These are phyloP conservation scores for Saccopteryx bilineata DNA, from an alignment of 2,113 vertebrate genomes.

Conservation along the genomic window DNA sequence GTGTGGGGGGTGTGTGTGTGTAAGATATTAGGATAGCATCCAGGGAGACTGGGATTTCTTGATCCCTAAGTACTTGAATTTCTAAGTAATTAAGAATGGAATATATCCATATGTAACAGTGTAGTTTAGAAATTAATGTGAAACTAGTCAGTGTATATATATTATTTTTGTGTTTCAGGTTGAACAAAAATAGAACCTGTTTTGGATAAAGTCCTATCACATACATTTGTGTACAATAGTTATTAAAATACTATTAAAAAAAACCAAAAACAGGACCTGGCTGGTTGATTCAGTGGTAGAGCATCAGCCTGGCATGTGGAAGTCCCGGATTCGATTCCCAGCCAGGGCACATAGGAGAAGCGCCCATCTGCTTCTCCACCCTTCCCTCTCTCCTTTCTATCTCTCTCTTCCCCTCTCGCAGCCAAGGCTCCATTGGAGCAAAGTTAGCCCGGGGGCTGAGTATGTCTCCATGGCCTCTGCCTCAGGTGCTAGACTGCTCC, in stretches of 20 bases:
- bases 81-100: conserved; percentile 31
- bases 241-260: not conserved
- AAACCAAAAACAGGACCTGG: too few species aligned
- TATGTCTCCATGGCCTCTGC: too few species aligned
- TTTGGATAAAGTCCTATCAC: conserved; percentile 44
- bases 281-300: too few species aligned
- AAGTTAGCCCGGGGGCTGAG: too few species aligned
- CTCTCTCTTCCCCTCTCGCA: too few species aligned
- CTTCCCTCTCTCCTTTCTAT: too few species aligned
- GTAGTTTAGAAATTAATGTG: conserved; percentile 28
- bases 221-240: not conserved
- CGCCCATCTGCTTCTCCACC: too few species aligned
- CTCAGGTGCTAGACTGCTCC: too few species aligned
- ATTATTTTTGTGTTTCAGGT: conserved; percentile 5
- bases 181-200: conserved; percentile 47
- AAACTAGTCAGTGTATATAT: not conserved
- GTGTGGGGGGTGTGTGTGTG: not conserved
- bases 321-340: too few species aligned
- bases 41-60: conserved; percentile 22
- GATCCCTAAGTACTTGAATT: not conserved
- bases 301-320: too few species aligned
- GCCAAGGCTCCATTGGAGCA: too few species aligned
- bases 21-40: not conserved
- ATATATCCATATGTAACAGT: conserved; percentile 23
- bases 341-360: too few species aligned